These are phyloP conservation scores for Epinotia demarniana DNA, from an alignment of 2,888 invertebrate genomes.

Conservation along the genomic window DNA sequence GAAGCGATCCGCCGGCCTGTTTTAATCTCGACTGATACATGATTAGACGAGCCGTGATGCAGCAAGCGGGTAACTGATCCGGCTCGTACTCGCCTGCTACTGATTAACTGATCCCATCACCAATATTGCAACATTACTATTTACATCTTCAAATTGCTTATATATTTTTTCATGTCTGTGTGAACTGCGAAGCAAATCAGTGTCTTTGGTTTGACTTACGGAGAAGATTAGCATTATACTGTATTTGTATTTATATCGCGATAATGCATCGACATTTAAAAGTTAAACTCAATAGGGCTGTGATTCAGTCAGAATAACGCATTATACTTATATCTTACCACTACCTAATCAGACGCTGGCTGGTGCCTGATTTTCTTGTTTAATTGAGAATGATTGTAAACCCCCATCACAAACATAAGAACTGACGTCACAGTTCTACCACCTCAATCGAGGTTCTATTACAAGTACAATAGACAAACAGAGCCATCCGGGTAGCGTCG, in stretches of 20 bases:
- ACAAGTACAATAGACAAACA: background rate
- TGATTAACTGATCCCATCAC: constrained; percentile 60
- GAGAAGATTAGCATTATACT: background rate
- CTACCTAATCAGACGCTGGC: background rate
- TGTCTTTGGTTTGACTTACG: background rate
- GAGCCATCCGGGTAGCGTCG: background rate
- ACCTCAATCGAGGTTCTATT: background rate
- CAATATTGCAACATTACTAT: constrained; percentile 11
- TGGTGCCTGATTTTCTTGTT: background rate
- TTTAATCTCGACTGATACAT: constrained; percentile 83
- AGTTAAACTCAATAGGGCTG: too few species aligned
- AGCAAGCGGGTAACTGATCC: constrained; percentile 80
- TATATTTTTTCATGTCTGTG: background rate
- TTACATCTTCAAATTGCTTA: background rate
- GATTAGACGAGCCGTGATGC: constrained; percentile 83
- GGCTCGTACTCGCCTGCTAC: constrained; percentile 68
- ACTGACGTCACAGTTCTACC: background rate
- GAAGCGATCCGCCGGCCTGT: constrained; percentile 82
- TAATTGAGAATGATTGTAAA: background rate
- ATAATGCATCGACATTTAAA: too few species aligned
- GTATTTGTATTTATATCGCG: too few species aligned
- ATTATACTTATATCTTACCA: too few species aligned
- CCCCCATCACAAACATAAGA: background rate
- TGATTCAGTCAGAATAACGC: too few species aligned
- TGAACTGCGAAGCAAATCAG: too few species aligned